A percentile compares a stretch with the other conserved stretches of the same genome.
Conservation (phyloP, 2,113 vertebrate species). For the Thunnus maccoyii region DNA sequence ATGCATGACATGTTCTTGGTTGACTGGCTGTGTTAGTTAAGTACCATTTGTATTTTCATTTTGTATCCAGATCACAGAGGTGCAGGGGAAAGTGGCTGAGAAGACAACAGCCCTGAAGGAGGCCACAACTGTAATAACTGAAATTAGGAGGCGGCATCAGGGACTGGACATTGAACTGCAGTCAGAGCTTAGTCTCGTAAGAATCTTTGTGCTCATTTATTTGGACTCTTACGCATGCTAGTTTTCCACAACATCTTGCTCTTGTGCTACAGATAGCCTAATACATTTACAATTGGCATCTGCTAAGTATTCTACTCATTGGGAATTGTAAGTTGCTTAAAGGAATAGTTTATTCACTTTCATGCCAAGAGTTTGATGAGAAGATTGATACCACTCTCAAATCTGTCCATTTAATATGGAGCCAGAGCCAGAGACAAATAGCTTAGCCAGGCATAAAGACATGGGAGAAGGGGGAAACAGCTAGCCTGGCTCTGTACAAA, state of each 20-base stretch:
- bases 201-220: background rate
- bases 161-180: conserved; percentile 91
- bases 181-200: conserved; percentile 88
- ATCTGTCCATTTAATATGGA: too few relatives aligned
- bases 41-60: background rate
- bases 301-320: background rate
- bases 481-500: too few relatives aligned
- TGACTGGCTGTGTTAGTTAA: background rate
- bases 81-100: conserved; percentile 82
- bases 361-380: too few relatives aligned
- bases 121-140: conserved; percentile 81
- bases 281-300: background rate
- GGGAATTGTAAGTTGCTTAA: background rate
- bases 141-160: conserved; percentile 85
- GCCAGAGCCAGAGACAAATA: too few relatives aligned
- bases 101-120: conserved; percentile 87
- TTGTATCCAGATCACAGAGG: conserved; percentile 83
- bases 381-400: too few relatives aligned
- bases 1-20: background rate
- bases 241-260: background rate
- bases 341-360: too few relatives aligned
- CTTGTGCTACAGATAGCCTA: background rate
- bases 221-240: background rate
- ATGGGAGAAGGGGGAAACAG: too few relatives aligned
- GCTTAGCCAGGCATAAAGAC: too few relatives aligned